Conservation (phyloP, 2,888 invertebrate genomes). For the Tenthredo scrophulariae region DNA sequence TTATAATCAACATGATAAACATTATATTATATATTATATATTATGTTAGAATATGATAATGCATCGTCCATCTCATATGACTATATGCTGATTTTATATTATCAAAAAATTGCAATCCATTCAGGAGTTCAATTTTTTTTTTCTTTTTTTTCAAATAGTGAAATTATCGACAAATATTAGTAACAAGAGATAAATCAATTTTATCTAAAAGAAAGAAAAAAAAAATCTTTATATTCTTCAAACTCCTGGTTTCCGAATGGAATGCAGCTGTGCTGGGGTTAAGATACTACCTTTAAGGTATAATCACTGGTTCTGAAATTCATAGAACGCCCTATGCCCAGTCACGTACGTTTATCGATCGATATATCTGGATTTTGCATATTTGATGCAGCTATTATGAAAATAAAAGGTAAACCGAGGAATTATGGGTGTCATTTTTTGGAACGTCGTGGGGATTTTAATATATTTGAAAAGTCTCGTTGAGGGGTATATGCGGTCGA, state of each 20-base stretch:
- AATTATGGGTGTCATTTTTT: too few species aligned
- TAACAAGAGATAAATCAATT: neutral
- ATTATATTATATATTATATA: neutral
- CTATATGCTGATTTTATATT: neutral
- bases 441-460: too few species aligned
- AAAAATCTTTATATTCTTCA: neutral
- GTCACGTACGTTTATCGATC: neutral
- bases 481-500: neutral
- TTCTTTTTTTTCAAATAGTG: neutral
- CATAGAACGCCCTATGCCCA: neutral
- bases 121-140: neutral
- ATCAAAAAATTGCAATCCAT: neutral
- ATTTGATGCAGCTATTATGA: too few species aligned
- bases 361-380: too few species aligned
- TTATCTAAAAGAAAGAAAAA: neutral
- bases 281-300: neutral
- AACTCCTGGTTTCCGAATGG: neutral
- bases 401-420: too few species aligned
- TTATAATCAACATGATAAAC: neutral
- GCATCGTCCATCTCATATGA: neutral
- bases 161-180: neutral
- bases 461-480: neutral
- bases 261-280: constrained; percentile 3
- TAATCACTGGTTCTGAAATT: neutral
- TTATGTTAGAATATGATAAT: neutral